Evolutionary conservation across 2,797 vertebrate species (phyloP).

Genomic region (Crypturellus tataupa): DNA sequence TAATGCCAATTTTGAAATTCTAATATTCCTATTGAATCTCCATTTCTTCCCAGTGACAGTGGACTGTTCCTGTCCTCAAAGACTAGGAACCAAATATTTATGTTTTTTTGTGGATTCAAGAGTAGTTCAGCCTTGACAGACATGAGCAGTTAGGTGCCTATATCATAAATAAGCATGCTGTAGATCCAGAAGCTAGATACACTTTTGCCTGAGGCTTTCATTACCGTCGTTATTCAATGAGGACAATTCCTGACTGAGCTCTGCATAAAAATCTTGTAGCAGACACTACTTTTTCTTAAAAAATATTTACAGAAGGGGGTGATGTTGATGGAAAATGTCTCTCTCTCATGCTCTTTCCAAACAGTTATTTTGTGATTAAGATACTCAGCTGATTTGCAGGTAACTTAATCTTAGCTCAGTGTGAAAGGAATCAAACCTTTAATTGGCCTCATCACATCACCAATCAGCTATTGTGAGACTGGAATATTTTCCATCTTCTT

Average conservation of each 20-base stretch:
- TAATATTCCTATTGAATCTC: not conserved
- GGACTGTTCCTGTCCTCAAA: not conserved
- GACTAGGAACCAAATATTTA: not conserved
- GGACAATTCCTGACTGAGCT: fast-evolving
- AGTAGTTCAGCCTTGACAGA: not conserved
- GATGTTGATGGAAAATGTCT: not conserved
- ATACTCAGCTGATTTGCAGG: not conserved
- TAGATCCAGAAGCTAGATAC: not conserved
- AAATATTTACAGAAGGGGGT: not conserved
- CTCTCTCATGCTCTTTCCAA: not conserved
- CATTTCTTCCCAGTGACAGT: not conserved
- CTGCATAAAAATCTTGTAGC: not conserved
- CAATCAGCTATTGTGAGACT: not conserved
- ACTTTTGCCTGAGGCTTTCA: not conserved
- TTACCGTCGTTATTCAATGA: not conserved
- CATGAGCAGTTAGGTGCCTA: not conserved
- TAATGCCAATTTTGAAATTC: not conserved
- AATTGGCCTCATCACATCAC: not conserved
- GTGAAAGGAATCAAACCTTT: not conserved
- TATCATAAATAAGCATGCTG: not conserved
- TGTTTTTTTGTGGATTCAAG: not conserved
- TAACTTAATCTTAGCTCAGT: not conserved
- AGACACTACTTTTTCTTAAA: not conserved
- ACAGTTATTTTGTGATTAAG: not conserved
- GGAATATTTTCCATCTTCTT: not conserved